phyloP scores from a whole-genome alignment of 2,113 vertebrate genomes.

The Notothenia coriiceps region DNA sequence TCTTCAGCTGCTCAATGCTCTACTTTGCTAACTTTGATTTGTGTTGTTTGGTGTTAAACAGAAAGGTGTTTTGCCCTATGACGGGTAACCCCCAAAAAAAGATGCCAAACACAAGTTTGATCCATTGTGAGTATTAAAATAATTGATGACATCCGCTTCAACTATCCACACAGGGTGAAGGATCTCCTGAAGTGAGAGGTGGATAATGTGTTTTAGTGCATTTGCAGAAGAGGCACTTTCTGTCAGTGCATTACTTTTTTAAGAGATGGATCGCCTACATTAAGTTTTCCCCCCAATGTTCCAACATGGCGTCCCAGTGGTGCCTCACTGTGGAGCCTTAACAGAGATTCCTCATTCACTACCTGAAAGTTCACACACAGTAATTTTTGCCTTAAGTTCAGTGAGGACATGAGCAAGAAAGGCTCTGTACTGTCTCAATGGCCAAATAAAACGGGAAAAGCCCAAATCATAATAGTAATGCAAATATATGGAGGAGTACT shows the following conservation, averaged over 20 bases:
- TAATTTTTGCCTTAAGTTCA: conserved; percentile 74
- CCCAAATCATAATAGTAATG: conserved; percentile 84
- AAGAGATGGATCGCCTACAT: conserved; percentile 53
- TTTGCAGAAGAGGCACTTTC: conserved; percentile 34
- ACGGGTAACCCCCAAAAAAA: too few species aligned
- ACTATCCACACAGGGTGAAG: conserved; percentile 39
- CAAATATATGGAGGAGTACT: conserved; percentile 81
- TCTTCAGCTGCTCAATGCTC: neutral
- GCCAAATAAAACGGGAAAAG: conserved; percentile 84
- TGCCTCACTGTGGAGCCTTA: conserved; percentile 40
- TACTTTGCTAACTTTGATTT: neutral
- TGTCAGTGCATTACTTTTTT: conserved; percentile 50
- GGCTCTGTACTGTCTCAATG: conserved; percentile 65
- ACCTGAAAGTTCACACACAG: conserved; percentile 66
- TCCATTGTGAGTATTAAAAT: neutral
- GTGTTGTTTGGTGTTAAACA: neutral
- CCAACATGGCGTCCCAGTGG: conserved; percentile 51
- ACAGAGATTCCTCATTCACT: conserved; percentile 61
- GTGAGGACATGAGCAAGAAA: conserved; percentile 78
- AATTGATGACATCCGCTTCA: neutral
- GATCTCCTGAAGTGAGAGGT: conserved; percentile 23
- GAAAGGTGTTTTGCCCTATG: neutral
- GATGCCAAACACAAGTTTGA: neutral
- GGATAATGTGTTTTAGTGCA: conserved; percentile 30
- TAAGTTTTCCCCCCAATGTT: conserved; percentile 53